Conservation (phyloP, 2,888 invertebrate genomes). For the Glaucopsyche alexis region DNA sequence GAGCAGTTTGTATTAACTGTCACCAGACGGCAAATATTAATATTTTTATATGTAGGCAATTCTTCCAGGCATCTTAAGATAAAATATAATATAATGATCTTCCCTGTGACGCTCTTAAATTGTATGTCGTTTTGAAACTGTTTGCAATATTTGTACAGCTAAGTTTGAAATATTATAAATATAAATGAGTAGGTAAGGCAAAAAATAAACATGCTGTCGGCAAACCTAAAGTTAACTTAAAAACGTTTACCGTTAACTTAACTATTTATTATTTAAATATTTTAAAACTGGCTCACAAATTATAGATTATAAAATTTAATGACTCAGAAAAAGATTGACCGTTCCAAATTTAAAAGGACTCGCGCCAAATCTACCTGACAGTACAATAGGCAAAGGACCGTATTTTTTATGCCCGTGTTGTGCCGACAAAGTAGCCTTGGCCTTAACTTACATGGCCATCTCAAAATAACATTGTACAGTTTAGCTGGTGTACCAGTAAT, state of each 20-base stretch:
- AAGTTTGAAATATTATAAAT: too few relatives aligned
- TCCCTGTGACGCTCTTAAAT: too few relatives aligned
- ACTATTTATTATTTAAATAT: background rate
- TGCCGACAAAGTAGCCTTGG: slow-evolving; percentile 17
- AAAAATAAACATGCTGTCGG: background rate
- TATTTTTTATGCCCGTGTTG: slow-evolving; percentile 3
- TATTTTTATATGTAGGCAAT: too few relatives aligned
- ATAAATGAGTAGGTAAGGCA: background rate
- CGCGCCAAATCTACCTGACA: slow-evolving; percentile 20
- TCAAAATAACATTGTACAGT: slow-evolving; percentile 18
- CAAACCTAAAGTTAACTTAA: background rate
- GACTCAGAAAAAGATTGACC: slow-evolving; percentile 16
- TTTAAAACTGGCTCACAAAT: slow-evolving; percentile 18
- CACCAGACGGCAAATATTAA: too few relatives aligned
- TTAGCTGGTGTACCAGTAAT: background rate
- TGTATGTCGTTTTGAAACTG: too few relatives aligned
- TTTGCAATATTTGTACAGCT: too few relatives aligned
- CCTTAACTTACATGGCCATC: slow-evolving; percentile 14
- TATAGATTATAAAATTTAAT: slow-evolving; percentile 24
- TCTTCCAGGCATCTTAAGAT: too few relatives aligned
- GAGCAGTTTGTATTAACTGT: too few relatives aligned
- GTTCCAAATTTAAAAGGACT: slow-evolving; percentile 19
- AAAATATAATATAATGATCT: too few relatives aligned
- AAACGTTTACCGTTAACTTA: background rate
- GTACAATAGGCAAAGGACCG: slow-evolving; percentile 9